Percentiles rank a stretch among this genome's conserved stretches.
Conservation (phyloP, 2,797 vertebrate genomes). For the Emys orbicularis region DNA sequence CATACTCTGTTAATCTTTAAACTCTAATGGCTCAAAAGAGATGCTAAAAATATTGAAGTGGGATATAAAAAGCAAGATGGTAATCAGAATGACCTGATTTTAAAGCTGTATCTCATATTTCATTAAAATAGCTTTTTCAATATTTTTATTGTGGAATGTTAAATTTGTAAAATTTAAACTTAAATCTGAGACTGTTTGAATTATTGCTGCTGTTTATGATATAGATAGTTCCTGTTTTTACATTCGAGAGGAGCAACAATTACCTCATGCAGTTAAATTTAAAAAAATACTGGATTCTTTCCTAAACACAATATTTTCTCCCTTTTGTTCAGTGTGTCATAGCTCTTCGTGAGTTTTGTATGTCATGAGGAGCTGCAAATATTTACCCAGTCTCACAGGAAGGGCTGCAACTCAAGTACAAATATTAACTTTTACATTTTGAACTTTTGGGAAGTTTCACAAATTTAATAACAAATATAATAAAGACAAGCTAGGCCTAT, state of each 20-base stretch:
- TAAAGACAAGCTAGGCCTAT: no score
- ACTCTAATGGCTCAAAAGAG: background rate
- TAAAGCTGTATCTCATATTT: background rate
- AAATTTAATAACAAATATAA: background rate
- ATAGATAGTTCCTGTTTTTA: background rate
- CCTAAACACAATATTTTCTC: background rate
- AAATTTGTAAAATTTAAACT: background rate
- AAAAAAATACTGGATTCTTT: background rate
- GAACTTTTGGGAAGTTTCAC: background rate
- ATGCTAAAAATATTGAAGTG: background rate
- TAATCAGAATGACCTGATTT: background rate
- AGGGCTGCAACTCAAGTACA: background rate
- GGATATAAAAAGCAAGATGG: background rate
- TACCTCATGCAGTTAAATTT: background rate
- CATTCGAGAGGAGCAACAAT: constrained; percentile 10
- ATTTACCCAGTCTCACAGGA: background rate
- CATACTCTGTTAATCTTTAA: background rate
- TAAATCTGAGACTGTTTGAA: background rate
- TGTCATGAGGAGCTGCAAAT: constrained; percentile 39
- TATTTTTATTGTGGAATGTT: background rate
- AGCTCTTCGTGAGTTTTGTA: constrained; percentile 46
- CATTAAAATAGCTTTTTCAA: background rate
- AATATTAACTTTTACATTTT: background rate
- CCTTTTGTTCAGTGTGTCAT: constrained; percentile 20
- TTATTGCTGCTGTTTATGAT: background rate